A percentile compares a stretch with the other conserved stretches of the same genome.
Evolutionary conservation across 1,140 invertebrate genomes (phyloP).

Genomic region (Aphaenogaster ashmeadi): DNA sequence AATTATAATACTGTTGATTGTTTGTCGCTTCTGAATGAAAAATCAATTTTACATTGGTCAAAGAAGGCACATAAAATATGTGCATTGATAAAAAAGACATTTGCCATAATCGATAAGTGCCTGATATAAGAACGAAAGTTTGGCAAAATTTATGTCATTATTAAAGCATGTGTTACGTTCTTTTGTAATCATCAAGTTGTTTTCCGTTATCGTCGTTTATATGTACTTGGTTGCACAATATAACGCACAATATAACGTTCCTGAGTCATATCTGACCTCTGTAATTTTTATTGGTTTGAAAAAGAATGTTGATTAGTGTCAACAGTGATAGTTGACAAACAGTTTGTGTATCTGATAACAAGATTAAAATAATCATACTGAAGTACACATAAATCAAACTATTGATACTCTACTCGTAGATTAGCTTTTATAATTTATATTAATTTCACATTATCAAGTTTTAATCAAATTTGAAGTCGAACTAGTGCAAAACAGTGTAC

Average conservation of each 20-base stretch:
- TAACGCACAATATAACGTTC: background rate
- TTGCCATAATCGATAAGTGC: background rate
- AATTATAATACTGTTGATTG: conserved; percentile 47
- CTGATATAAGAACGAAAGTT: background rate
- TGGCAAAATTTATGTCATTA: background rate
- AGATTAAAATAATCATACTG: background rate
- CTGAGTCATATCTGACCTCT: background rate
- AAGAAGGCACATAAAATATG: background rate
- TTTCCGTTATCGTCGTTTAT: background rate
- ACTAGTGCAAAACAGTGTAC: background rate
- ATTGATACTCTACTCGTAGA: background rate
- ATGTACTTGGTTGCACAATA: background rate
- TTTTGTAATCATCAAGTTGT: background rate
- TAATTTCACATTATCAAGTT: background rate
- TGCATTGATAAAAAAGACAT: background rate
- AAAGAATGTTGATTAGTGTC: background rate
- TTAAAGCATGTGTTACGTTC: background rate
- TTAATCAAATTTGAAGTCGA: background rate
- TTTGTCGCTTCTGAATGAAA: conserved; percentile 10
- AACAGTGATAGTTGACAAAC: background rate
- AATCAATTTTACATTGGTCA: background rate
- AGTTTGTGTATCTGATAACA: background rate
- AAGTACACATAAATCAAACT: background rate
- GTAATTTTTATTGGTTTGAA: background rate
- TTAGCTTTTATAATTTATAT: background rate